Base-by-base conservation (phyloP, 2,797 vertebrate genomes). In the Sparidentex hasta region DNA sequence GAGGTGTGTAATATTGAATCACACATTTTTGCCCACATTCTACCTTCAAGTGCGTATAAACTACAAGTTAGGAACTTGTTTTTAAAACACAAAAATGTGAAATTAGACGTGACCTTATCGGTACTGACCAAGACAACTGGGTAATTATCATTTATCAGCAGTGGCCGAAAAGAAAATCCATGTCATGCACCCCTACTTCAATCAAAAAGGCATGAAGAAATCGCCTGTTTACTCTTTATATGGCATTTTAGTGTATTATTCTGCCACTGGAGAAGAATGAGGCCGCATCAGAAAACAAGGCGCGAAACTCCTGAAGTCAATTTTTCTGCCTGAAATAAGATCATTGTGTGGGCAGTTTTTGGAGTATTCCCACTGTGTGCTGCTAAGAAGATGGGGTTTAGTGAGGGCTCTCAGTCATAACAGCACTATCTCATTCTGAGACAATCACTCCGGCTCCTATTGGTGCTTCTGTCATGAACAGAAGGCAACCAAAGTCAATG, bases 401-500 rank as follows among this genome's bases (percentile, higher is more conserved):
- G 77, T 63, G 20, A 66, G 57, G 50, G 47, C 68, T 80, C 75
- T 77, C 71, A 3, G 63, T 88, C 80, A 78, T 59, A 81, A 76
- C 82, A 21, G 82, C 81, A 18, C 74, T 69, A 66, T 87, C 87
- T 91, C 79, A 59, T 81, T 87, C 74, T 78, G 73, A 84, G 76
- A 81, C 72, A n/a, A 74, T 87, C 65, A 17, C 87, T 85, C 83
- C 14, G 33, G 78, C 77, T 85, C 68, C 75, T 82, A 80, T 83
- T 78, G 87, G 87, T 83, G 81, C 87, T 81, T 85, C 88, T 85
- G 83, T 86, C 81, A 41, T 33, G 71, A 90, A 82, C 84, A 84
- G 88, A 90, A 90, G 89, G 87, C 91, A 62, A 80, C 88, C 88
- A 90, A 92, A 92, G 90, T 93, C 90, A 91, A 89, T 91, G 90